Conservation (phyloP, 2,113 vertebrate genomes). For the Carettochelys insculpta region DNA sequence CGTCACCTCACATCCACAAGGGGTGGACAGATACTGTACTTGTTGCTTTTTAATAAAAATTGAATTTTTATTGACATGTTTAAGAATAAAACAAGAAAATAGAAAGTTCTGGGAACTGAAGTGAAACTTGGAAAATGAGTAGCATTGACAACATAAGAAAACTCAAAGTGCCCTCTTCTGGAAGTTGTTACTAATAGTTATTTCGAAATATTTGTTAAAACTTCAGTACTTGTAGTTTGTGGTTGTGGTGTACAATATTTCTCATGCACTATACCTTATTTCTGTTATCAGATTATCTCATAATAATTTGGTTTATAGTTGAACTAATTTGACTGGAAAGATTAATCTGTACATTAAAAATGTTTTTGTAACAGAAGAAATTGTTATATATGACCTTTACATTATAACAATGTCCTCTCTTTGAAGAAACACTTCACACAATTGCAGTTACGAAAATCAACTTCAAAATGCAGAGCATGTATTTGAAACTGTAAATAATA, state of each 20-base stretch:
- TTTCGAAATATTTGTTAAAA: not conserved
- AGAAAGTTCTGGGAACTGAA: not conserved
- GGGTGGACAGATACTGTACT: not conserved
- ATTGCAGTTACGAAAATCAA: not conserved
- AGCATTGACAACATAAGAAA: not conserved
- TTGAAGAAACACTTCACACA: not conserved
- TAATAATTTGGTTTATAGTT: not conserved
- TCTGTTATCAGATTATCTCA: not conserved
- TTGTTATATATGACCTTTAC: not conserved
- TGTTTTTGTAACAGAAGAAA: not conserved
- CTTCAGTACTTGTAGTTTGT: fast-evolving
- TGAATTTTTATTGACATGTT: not conserved
- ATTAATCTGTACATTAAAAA: not conserved
- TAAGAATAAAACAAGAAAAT: not conserved
- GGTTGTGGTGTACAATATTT: not conserved
- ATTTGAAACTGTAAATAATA: not conserved
- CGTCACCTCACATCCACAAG: not conserved
- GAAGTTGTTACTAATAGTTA: not conserved
- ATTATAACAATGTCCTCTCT: not conserved
- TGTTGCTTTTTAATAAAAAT: not conserved
- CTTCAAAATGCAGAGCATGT: not conserved
- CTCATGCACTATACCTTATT: not conserved
- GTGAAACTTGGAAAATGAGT: not conserved
- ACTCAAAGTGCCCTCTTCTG: constrained; percentile 64
- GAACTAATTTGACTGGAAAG: not conserved